Conservation (phyloP, 2,113 vertebrate genomes). For the Colistium nudipinnis region DNA sequence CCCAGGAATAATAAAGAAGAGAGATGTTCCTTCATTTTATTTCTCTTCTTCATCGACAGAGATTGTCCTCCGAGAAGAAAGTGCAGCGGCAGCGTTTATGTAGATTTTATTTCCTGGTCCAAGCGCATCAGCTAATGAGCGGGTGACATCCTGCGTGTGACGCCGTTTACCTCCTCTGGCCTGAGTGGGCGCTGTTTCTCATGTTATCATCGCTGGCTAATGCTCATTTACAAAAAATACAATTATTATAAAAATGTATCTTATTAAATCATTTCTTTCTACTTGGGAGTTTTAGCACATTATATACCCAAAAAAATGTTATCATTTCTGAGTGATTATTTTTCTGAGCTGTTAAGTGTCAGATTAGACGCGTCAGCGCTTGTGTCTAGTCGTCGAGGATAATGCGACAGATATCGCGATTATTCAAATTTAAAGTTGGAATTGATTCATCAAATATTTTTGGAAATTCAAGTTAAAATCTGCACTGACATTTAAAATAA, state of each 20-base stretch:
- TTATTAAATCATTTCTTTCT: neutral
- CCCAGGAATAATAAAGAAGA: conserved; percentile 39
- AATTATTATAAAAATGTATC: neutral
- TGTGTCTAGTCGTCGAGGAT: too few species aligned
- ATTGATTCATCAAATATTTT: too few species aligned
- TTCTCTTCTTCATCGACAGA: neutral
- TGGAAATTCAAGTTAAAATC: too few species aligned
- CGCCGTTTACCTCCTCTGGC: conserved; percentile 11
- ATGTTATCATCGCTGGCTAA: neutral
- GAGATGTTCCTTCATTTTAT: conserved; percentile 20
- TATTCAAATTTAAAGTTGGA: too few species aligned
- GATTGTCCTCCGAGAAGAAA: neutral
- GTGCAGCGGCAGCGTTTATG: conserved; percentile 34
- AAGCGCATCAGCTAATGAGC: conserved; percentile 17
- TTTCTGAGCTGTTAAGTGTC: neutral
- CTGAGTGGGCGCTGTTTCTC: neutral
- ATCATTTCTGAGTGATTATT: neutral
- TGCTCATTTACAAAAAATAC: neutral
- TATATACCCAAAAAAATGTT: neutral
- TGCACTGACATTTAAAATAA: too few species aligned
- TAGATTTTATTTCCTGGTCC: neutral
- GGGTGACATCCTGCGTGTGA: conserved; percentile 29
- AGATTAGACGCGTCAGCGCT: too few species aligned
- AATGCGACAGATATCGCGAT: too few species aligned
- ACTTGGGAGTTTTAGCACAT: neutral